Base-by-base conservation (phyloP, 2,113 vertebrate genomes). In the Campylorhamphus procurvoides region DNA sequence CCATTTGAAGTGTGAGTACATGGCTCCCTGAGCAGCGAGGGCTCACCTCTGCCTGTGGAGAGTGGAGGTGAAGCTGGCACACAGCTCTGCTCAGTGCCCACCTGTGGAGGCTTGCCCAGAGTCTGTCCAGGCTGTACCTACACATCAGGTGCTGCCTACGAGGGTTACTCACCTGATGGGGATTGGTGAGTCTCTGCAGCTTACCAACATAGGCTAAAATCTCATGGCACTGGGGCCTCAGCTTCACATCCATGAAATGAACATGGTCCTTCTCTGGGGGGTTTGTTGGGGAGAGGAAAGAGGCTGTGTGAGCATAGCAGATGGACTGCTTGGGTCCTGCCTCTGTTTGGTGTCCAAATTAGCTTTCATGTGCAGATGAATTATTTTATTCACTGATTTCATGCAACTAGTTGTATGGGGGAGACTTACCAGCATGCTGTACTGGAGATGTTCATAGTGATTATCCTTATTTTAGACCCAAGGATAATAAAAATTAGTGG, bases 201-300 rank as follows among this genome's bases (percentile, higher is more conserved):
- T 0, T 72, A 55, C 18, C 67, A 25, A 35, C 8, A 4, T 31
- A 52, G 44, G 44, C 49, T 47, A n/a, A 44, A 81, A 72, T 35
- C 1, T 0, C 3, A 1, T 6, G 12, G 12, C 29, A 44, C 50
- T 8, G 12, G 14, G 18, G 11, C 27, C 22, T 62, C 31, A 39
- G 23, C 58, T 40, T 84, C 52, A 29, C 0, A 1, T 17, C 17
- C 4, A 3, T 59, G 47, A 72, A 67, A 67, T 2, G 7, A 44
- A 29, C 0, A 0, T 47, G 4, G 22, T 73, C 31, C 39, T 79
- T 64, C 31, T 11, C n/a, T 2, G 15, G 27, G 29, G 60, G 3
- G 29, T 86, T 68, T 14, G 18, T 19, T 31, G 69, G 12, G 29
- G 40, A 68, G 55, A 40, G 11, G 31, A 17, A 56, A 64, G 39